Base-by-base conservation (phyloP, 2,797 vertebrate species). In the Macropus fuliginosus region DNA sequence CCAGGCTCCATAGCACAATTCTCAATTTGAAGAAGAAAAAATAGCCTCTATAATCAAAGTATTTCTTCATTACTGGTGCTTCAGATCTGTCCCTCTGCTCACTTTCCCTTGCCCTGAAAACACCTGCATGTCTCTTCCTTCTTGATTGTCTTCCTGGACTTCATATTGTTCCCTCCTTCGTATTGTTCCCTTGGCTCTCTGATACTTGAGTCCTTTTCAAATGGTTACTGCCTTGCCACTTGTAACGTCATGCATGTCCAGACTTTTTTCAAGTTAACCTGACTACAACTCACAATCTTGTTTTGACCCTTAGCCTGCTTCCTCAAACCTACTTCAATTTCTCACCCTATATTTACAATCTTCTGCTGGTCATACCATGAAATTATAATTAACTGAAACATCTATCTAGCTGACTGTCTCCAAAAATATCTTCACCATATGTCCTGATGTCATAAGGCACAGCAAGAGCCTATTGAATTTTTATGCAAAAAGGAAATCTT, bases 371-470 rank as follows among this genome's bases (percentile, higher is more conserved):
- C n/a, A 14, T 0, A 14, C 0, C 40, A 21, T 1, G 0, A 1
- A 46, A 56, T 55, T 46, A 92, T 0, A 12, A 56, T 55, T 12
- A 40, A 54, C 91, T 92, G 34, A 66, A 21, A 62, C 24, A 21
- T 54, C 24, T 16, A 34, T 93, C 94, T 16, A 91, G 54, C 31
- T 9, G 57, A 66, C 13, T 66, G 4, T 66, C 31, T 14, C 13
- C 31, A 66, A 66, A 13, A n/a, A 0, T 0, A 0, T 2, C n/a
- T 12, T 0, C 50, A 34, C 13, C 24, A 2, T 2, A 0, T 40
- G 40, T 55, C 56, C n/a, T 24, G 28, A 81, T 21, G 0, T 90
- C 4, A 34, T 24, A 59, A 92, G 1, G 10, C 31, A 66, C 29
- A 89, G 91, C 14, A 9, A 54, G 50, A 91, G 16, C 13, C 12